Percentiles rank a stretch among this genome's conserved stretches.
Evolutionary conservation across 2,113 vertebrate genomes (phyloP).

Genomic region (Chauna torquata): DNA sequence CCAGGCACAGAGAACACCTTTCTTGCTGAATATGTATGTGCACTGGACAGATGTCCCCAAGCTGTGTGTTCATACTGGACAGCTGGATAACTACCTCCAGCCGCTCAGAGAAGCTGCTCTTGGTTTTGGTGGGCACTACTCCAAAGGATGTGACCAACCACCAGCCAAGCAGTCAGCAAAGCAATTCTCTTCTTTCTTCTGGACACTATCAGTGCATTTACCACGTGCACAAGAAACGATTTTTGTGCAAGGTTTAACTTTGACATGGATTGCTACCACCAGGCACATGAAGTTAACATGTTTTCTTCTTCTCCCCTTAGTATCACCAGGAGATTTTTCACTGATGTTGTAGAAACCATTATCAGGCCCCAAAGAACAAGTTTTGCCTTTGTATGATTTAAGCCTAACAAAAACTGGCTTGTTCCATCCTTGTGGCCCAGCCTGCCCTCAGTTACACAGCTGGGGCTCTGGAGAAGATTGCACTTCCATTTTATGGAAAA

Average conservation of each 20-base stretch:
- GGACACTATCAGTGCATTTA: neutral
- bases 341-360: accelerated
- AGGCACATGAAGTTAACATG: accelerated
- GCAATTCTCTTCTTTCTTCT: accelerated
- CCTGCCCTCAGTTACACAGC: neutral
- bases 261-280: neutral
- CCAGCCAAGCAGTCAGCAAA: neutral
- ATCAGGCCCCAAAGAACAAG: neutral
- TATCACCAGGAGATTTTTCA: neutral
- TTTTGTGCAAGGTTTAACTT: neutral
- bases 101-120: neutral
- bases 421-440: neutral
- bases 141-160: neutral
- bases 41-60: no score
- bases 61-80: neutral
- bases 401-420: neutral
- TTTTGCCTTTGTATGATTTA: neutral
- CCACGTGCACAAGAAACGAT: accelerated
- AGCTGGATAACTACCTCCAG: neutral
- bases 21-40: neutral
- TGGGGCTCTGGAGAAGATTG: neutral
- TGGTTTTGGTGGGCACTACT: neutral
- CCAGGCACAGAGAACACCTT: neutral
- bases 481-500: neutral
- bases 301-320: neutral